phyloP scores from a whole-genome alignment of 2,888 invertebrate species.

The Blastobasis adustella region DNA sequence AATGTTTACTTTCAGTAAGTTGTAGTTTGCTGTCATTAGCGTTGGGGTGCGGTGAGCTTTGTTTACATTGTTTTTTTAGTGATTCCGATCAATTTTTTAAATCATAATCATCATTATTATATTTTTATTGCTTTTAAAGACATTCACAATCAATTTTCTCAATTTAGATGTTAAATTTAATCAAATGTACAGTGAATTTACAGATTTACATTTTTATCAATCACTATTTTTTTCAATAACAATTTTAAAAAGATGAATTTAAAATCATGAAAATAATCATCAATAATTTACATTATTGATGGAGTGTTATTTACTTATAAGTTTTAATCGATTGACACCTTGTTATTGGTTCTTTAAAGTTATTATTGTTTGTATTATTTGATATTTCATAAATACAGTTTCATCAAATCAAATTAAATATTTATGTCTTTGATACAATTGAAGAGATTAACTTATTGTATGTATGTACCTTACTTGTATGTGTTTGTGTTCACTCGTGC shows the following conservation, averaged over 20 bases:
- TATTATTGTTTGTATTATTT: conserved; percentile 59
- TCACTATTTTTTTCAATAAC: conserved; percentile 28
- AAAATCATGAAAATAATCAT: conserved; percentile 39
- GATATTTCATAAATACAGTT: conserved; percentile 63
- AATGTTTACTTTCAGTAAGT: conserved; percentile 33
- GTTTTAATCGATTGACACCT: conserved; percentile 59
- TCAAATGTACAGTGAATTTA: no score
- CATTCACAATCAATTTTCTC: conserved; percentile 38
- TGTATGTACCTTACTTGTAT: conserved; percentile 26
- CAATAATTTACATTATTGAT: conserved; percentile 19
- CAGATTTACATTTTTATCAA: conserved; percentile 25
- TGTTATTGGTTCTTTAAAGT: conserved; percentile 57
- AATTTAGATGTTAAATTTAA: conserved; percentile 20
- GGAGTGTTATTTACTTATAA: conserved; percentile 49
- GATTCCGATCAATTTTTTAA: conserved; percentile 38
- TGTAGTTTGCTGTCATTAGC: conserved; percentile 41
- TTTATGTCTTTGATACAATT: conserved; percentile 12
- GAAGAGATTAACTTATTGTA: conserved; percentile 71
- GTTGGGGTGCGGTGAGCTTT: conserved; percentile 50
- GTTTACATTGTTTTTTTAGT: conserved; percentile 45
- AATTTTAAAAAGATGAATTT: conserved; percentile 12
- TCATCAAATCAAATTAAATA: conserved; percentile 39
- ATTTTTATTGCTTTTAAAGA: conserved; percentile 42
- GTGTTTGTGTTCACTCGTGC: conserved; percentile 59
- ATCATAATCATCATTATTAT: conserved; percentile 19